Conservation (phyloP, 2,797 vertebrate genomes). For the Mormyrus hasselquistii region DNA sequence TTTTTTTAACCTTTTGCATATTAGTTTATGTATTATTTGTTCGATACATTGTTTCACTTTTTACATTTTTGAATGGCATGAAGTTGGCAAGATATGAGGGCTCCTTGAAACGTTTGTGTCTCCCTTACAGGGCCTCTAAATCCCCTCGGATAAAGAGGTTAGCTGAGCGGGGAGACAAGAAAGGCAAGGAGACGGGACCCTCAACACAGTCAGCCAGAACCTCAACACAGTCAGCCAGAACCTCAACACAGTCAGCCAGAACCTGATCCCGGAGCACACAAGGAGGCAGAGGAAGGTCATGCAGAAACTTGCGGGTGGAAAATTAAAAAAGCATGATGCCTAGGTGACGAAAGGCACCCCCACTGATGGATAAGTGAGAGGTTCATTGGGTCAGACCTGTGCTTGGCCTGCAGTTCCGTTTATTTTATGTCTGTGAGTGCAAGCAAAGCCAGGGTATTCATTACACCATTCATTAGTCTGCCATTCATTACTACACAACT, state of each 20-base stretch:
- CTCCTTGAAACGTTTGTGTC: background rate
- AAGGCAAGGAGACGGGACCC: background rate
- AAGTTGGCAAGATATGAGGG: background rate
- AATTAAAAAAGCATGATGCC: background rate
- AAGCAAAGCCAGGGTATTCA: background rate
- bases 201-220: background rate
- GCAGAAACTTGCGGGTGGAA: background rate
- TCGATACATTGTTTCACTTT: background rate
- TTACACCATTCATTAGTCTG: background rate
- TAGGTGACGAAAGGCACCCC: background rate
- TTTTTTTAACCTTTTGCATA: background rate
- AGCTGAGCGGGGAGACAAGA: background rate
- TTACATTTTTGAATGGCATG: background rate
- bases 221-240: background rate
- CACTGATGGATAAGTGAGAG: background rate
- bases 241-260: background rate
- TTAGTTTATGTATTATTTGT: background rate
- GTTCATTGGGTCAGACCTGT: background rate
- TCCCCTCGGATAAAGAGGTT: background rate
- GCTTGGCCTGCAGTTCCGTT: background rate
- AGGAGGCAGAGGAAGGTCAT: background rate
- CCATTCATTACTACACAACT: conserved; percentile 5
- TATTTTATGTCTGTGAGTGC: background rate
- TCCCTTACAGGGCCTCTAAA: background rate
- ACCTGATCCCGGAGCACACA: background rate